Evolutionary conservation across 2,113 vertebrate genomes (phyloP), one percentile per base, ranked within the genome.

Genomic region (Apistogramma diplotaenia): DNA sequence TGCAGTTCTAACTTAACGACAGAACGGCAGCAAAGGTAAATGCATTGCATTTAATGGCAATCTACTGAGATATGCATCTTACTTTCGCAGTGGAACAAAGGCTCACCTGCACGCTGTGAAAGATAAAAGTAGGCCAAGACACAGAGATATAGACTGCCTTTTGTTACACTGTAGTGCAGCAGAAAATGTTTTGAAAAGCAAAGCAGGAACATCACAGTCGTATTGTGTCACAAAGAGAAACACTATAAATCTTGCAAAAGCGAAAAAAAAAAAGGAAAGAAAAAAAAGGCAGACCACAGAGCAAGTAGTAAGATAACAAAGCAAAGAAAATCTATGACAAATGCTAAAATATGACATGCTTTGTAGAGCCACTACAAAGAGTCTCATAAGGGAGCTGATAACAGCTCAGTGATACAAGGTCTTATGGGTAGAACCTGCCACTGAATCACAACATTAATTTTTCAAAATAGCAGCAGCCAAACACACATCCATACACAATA

Each of bases 261-360:
- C 79, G 84, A 91, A 91, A 90, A 85, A 91, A 90, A 85, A 85
- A 90, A 91, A 83, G 84, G 89, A 76, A 65, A 87, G 60, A 86
- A 70, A 67, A 81, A 85, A 90, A 91, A 83, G 84, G 89, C 74
- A 83, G 85, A 89, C 85, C 79, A 88, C 79, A 85, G 89, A 86
- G 76, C 84, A 88, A 83, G 82, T 71, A 70, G 79, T 61, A 85
- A 83, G 87, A 91, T 88, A 92, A 91, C 58, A 85, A 80, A 85
- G 79, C 65, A 76, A 65, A 87, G 60, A 86, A 70, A 67, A 81
- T 88, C 88, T 91, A 78, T 89, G 85, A 76, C 78, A 91, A 89
- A 91, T 82, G 86, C 79, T 86, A 77, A 87, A 89, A 89, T 90
- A 51, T 76, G 85, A 86, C 81, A 80, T 51, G 89, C 89, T 93